Evolutionary conservation across 1,140 invertebrate genomes (phyloP).

Genomic region (Cepaea nemoralis): DNA sequence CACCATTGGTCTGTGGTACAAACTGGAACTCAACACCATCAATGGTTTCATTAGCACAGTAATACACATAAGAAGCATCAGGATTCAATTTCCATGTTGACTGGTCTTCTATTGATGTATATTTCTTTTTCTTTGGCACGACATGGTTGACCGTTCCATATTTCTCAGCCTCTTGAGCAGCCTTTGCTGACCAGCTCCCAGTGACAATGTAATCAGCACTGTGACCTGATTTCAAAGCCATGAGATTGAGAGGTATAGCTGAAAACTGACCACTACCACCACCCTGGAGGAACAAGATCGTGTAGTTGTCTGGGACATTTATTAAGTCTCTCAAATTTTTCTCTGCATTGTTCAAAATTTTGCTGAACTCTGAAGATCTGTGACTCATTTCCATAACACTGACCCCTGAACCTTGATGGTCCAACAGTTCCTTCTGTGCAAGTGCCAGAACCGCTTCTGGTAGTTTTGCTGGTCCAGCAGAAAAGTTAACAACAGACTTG

Average conservation of each 20-base stretch:
- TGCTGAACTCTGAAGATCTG: slow-evolving; percentile 85
- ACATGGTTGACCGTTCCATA: slow-evolving; percentile 94
- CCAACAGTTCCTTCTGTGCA: slow-evolving; percentile 86
- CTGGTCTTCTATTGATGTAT: slow-evolving; percentile 74
- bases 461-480: slow-evolving; percentile 92
- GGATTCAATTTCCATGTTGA: slow-evolving; percentile 85
- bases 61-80: slow-evolving; percentile 96
- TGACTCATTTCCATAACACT: slow-evolving; percentile 97
- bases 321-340: slow-evolving; percentile 83
- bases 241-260: slow-evolving; percentile 91
- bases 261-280: slow-evolving; percentile 95
- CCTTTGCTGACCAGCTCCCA: slow-evolving; percentile 94
- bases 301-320: slow-evolving; percentile 92
- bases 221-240: slow-evolving; percentile 71
- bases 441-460: slow-evolving; percentile 87
- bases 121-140: slow-evolving; percentile 81
- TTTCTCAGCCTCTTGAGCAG: slow-evolving; percentile 94
- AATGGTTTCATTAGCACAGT: slow-evolving; percentile 97
- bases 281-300: slow-evolving; percentile 93
- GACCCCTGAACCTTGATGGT: slow-evolving; percentile 84
- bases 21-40: slow-evolving; percentile 93
- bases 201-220: slow-evolving; percentile 75
- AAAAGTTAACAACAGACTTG: slow-evolving; percentile 77
- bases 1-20: slow-evolving; percentile 85
- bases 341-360: slow-evolving; percentile 86